Conservation (phyloP, 2,888 invertebrate species). For the Chloroclystis v-ata region DNA sequence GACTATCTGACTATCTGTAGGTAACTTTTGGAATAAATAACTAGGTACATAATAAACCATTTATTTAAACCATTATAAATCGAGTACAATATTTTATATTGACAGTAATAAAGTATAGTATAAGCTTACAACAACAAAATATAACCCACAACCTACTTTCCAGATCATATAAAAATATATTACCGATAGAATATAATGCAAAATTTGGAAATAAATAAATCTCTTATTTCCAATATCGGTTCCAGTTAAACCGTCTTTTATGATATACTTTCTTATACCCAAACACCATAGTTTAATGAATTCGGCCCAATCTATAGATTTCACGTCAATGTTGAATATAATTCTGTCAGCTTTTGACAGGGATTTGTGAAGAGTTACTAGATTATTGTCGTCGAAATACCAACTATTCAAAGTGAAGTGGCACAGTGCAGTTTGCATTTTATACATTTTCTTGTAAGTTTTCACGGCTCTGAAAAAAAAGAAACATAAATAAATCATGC, state of each 20-base stretch:
- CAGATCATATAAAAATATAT: constrained; percentile 14
- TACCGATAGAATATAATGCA: constrained; percentile 11
- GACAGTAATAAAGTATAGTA: no score
- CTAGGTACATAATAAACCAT: no score
- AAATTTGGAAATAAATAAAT: constrained; percentile 5
- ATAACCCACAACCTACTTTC: not conserved
- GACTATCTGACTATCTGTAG: no score
- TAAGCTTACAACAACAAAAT: no score
- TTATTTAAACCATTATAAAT: no score
- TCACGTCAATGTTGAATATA: constrained; percentile 27
- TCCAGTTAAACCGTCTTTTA: constrained; percentile 22
- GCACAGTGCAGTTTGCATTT: constrained; percentile 1
- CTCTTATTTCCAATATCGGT: constrained; percentile 8
- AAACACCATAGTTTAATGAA: constrained; percentile 12
- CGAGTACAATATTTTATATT: no score
- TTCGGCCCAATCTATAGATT: constrained; percentile 16
- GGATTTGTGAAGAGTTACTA: constrained; percentile 7
- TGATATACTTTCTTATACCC: constrained; percentile 19
- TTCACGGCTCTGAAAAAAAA: constrained; percentile 22
- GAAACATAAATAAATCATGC: not conserved
- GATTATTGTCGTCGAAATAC: constrained; percentile 18
- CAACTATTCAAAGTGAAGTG: constrained; percentile 19
- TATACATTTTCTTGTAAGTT: constrained; percentile 22
- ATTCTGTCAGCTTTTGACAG: constrained; percentile 22
- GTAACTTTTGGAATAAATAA: no score